Conservation (phyloP, 1,140 invertebrate genomes). For the Heliconius eleuchia region DNA sequence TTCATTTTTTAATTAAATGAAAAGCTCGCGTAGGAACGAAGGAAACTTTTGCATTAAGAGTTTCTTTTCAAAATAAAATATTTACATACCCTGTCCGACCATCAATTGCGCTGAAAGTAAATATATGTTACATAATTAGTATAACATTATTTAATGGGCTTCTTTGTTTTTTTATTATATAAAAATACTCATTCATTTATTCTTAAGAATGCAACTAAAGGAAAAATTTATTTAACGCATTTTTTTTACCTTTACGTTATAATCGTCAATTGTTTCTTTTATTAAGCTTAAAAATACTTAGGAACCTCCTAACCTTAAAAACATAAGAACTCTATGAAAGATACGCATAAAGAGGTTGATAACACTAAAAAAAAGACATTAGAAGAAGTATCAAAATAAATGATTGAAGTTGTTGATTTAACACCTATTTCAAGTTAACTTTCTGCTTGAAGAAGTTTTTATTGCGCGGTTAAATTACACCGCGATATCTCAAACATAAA, state of each 20-base stretch:
- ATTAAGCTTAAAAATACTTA: no score
- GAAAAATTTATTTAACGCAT: no score
- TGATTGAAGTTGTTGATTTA: background rate
- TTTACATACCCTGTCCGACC: conserved; percentile 89
- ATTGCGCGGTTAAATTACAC: background rate
- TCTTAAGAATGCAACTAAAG: no score
- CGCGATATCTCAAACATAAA: conserved; percentile 2
- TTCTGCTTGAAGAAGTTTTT: background rate
- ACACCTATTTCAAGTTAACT: background rate
- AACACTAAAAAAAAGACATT: background rate
- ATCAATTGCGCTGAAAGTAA: conserved; percentile 90
- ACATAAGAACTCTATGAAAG: no score
- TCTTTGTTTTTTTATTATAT: no score
- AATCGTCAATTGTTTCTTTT: no score
- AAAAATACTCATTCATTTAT: no score
- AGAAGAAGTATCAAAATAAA: background rate
- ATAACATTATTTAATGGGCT: background rate
- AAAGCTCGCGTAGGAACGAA: background rate
- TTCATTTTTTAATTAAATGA: conserved; percentile 6
- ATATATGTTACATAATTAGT: conserved; percentile 30
- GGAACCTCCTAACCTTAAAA: no score
- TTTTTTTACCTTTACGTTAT: no score
- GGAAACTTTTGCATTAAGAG: background rate
- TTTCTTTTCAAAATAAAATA: conserved; percentile 18
- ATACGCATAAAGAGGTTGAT: background rate